Evolutionary conservation across 2,113 vertebrate species (phyloP).

Genomic region (Gobio gobio): DNA sequence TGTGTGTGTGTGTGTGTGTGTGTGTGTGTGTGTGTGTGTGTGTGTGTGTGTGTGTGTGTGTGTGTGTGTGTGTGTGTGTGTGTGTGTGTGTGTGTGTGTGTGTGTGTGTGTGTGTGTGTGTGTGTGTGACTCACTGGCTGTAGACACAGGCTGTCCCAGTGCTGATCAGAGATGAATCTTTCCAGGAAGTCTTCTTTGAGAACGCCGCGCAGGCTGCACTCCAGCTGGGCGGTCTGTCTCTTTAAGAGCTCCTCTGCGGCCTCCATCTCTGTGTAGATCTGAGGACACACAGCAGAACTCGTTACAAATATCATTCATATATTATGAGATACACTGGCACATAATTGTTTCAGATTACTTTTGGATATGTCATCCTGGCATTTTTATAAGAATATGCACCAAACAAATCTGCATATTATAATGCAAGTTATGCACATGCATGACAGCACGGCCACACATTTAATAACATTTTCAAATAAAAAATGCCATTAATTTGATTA

Average conservation of each 20-base stretch:
- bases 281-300: slow-evolving; percentile 20
- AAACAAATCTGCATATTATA: not conserved
- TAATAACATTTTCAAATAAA: not conserved
- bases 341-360: slow-evolving; percentile 10
- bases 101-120: not conserved
- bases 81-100: not conserved
- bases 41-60: not conserved
- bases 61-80: not conserved
- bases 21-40: slow-evolving; percentile 1
- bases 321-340: not conserved
- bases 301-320: not conserved
- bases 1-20: not conserved
- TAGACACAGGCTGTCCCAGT: slow-evolving; percentile 78
- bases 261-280: slow-evolving; percentile 79
- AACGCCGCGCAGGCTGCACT: slow-evolving; percentile 77
- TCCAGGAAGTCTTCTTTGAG: slow-evolving; percentile 76
- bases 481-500: not conserved
- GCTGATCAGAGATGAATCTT: slow-evolving; percentile 70
- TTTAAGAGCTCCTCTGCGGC: slow-evolving; percentile 68
- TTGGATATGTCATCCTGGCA: not conserved
- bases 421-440: not conserved
- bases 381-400: not conserved
- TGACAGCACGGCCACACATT: not conserved
- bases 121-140: slow-evolving; percentile 62
- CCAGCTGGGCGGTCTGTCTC: slow-evolving; percentile 64